Evolutionary conservation across 2,888 invertebrate genomes (phyloP), one percentile per base, ranked within the genome.

Genomic region (Cylindroiulus punctatus): DNA sequence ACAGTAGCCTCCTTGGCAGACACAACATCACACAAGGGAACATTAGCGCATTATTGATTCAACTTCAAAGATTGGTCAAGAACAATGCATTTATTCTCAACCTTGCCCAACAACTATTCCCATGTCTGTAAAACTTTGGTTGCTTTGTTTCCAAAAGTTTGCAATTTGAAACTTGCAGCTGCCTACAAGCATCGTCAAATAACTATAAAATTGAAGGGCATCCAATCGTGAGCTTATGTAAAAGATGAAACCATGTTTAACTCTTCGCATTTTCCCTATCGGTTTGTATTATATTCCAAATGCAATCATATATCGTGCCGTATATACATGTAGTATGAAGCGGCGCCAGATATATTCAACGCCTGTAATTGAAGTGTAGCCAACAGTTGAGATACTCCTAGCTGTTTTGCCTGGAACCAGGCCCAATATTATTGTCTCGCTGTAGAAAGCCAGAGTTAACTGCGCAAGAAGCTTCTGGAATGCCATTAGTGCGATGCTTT

Each of bases 391-490:
- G 65, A 26, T 26, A 65, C 65, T 22, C 22, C 10, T n/a, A n/a
- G n/a, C n/a, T 65, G 65, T 65, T 65, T 65, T 65, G 65, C 65
- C 65, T 65, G 65, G 65, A 65, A 26, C 65, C 26, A 65, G 26
- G 65, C 65, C 26, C 65, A n/a, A 26, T 65, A n/a, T 65, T 65
- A 65, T 65, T 65, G 65, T 12, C 65, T 22, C n/a, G 65, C 26
- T 26, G 65, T 22, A 65, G 65, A 8, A 26, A 26, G 65, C 26
- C 65, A 65, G 65, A 65, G 65, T 65, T 65, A 65, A 65, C 65
- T 22, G 65, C 26, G 65, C 65, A 12, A 65, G 26, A 65, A 65
- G 65, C 65, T 65, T n/a, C 65, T 65, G 65, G 65, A 65, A 65
- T 65, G 12, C 65, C 65, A 65, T 26, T 65, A 65, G 65, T 65